Base-by-base conservation (phyloP, 2,888 invertebrate genomes). In the Ditylenchus weischeri region DNA sequence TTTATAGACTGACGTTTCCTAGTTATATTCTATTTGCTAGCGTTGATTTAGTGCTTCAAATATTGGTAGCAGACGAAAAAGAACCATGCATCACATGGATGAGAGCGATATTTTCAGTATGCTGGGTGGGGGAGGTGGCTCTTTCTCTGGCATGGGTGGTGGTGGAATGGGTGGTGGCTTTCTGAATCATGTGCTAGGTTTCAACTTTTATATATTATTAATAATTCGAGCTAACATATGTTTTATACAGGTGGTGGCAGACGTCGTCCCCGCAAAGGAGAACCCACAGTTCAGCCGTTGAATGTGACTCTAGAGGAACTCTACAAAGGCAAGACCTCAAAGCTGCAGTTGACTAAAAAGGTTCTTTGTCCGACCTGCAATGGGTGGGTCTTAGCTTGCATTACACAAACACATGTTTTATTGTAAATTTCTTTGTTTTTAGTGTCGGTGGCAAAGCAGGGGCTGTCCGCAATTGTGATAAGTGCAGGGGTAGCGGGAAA, bases 311-410 rank as follows among this genome's bases (percentile, higher is more conserved):
- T 94, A 78, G 93, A 93, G 85, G 92, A 93, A 83, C 87, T 93
- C 83, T 94, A 92, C 84, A 90, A 90, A 84, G 93, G 93, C 13
- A 91, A 91, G 85, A 89, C 90, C 61, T 86, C 90, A 1, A 90
- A 90, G 83, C 85, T 91, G 76, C 90, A 91, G 82, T 86, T 91
- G 69, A 90, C 89, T 84, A 90, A 90, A 86, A 90, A 90, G 85
- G 88, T 90, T 47, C 88, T 91, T 76, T 92, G 92, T 85, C 85
- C 87, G 59, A 86, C 87, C 71, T 92, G 92, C 85, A 87, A 87
- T 80, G 92, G 91, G 77, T 79, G n/a, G 29, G 75, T 70, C 48
- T 54, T 23, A 29, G 2, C 8, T 29, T 54, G 29, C 13, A 29
- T 19, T 11, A 11, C 15, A 38, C 1, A 38, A 21, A n/a, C 11